Evolutionary conservation across 2,888 invertebrate genomes (phyloP), one percentile per base, ranked within the genome.

Genomic region (Brachylomia viminalis): DNA sequence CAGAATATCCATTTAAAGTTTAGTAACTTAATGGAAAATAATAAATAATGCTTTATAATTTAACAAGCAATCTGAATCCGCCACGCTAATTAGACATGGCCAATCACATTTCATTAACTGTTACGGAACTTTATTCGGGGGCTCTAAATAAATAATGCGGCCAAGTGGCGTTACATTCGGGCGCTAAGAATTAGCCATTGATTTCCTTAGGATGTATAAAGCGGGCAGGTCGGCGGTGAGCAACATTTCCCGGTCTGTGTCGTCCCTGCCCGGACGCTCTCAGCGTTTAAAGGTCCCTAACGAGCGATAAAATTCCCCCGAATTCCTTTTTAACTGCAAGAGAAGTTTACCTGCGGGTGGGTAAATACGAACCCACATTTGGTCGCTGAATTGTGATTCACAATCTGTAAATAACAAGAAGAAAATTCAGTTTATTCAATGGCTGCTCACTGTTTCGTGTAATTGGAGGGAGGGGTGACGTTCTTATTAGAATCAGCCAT

Each of bases 341-440:
- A 92, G 87, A 92, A 95, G 94, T 95, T 95, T 94, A 95, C 95
- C 95, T 95, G 95, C 95, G 95, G 95, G 95, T 94, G 87, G 92
- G 95, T 93, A 95, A 95, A 95, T 94, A 95, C 91, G 91, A 90
- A 91, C 93, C 94, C 95, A 95, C 94, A 94, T 95, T 95, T 93
- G 94, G 93, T 92, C 91, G 89, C 90, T 86, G 92, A 92, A 93
- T 95, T 94, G 94, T 93, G 94, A 95, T 94, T 94, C 93, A 90
- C 92, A 93, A 93, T 93, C 92, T 89, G 92, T 91, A 94, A 93
- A 93, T 93, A 93, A 92, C 91, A 89, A 89, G 91, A 92, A 92
- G 90, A 90, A 90, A 91, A 89, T 91, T 89, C 88, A 89, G 89
- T 89, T 88, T 89, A 88, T 88, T 88, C 87, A 88, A 88, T 88